phyloP scores from a whole-genome alignment of 2,113 vertebrate genomes.

The Ceyx margarethae region DNA sequence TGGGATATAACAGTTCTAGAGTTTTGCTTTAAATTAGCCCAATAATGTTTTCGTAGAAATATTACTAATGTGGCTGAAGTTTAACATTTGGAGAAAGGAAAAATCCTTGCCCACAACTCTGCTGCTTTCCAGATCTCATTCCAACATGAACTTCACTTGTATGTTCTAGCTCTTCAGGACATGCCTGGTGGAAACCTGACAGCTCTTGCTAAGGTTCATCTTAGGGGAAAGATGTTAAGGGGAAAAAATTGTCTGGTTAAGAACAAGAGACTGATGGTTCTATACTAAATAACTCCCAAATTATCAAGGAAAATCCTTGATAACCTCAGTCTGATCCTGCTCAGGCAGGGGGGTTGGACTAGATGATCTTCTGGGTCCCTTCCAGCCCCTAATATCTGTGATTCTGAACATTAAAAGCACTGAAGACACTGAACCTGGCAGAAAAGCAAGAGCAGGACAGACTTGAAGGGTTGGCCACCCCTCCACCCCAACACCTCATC shows the following conservation, averaged over 20 bases:
- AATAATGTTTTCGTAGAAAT: conserved; percentile 25
- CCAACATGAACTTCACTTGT: neutral
- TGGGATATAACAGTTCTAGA: conserved; percentile 14
- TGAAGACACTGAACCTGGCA: neutral
- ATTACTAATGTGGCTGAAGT: neutral
- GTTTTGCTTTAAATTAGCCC: conserved; percentile 37
- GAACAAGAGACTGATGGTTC: neutral
- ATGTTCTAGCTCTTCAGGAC: neutral
- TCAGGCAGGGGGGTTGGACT: no score
- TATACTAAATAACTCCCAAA: neutral
- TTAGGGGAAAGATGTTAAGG: neutral
- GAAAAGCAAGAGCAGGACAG: neutral
- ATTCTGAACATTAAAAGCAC: neutral
- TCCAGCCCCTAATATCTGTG: no score
- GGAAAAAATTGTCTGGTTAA: neutral
- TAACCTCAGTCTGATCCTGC: neutral
- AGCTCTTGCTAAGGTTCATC: neutral
- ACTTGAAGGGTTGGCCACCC: neutral
- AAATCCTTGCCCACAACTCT: neutral
- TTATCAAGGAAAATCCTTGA: neutral
- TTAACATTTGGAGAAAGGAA: conserved; percentile 7
- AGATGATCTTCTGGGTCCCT: no score
- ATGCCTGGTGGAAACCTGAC: neutral
- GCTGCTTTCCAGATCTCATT: neutral
- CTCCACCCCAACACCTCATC: neutral